A percentile compares a stretch with the other conserved stretches of the same genome.
Conservation (phyloP, 1,140 invertebrate species). For the Pogonomyrmex barbatus region DNA sequence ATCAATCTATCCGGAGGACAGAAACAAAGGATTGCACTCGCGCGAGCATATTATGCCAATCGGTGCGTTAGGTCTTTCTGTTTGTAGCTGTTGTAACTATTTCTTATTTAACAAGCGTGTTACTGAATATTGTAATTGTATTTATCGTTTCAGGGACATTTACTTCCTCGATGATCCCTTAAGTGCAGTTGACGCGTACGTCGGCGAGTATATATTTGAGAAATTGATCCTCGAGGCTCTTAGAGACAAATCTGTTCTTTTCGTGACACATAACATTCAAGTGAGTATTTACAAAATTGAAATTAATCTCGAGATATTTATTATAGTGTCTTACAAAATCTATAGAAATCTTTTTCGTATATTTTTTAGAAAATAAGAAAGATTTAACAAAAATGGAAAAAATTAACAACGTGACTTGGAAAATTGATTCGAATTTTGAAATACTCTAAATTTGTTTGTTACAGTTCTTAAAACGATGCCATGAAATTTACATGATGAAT, state of each 20-base stretch:
- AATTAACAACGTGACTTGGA: background rate
- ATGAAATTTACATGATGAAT: slow-evolving; percentile 87
- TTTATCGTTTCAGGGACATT: slow-evolving; percentile 86
- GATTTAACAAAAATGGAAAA: background rate
- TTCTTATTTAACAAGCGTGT: background rate
- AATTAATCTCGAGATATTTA: slow-evolving; percentile 10
- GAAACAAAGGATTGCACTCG: slow-evolving; percentile 88
- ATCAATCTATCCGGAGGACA: slow-evolving; percentile 89
- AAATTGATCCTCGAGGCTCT: slow-evolving; percentile 87
- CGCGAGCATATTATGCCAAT: slow-evolving; percentile 87
- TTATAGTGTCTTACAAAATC: background rate
- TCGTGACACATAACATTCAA: slow-evolving; percentile 89
- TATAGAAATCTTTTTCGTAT: background rate
- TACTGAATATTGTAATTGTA: background rate
- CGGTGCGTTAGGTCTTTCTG: slow-evolving; percentile 75
- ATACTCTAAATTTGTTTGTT: slow-evolving; percentile 65
- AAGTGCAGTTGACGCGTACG: slow-evolving; percentile 89
- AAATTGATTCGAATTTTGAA: background rate
- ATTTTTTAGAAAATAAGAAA: background rate
- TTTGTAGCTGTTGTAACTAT: background rate
- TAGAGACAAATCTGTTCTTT: slow-evolving; percentile 89
- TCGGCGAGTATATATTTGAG: slow-evolving; percentile 88
- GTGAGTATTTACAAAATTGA: slow-evolving; percentile 74
- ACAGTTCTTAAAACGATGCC: slow-evolving; percentile 87
- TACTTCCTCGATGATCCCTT: slow-evolving; percentile 91